phyloP scores from a whole-genome alignment of 2,113 vertebrate species.

The Sylvilagus bachmani region DNA sequence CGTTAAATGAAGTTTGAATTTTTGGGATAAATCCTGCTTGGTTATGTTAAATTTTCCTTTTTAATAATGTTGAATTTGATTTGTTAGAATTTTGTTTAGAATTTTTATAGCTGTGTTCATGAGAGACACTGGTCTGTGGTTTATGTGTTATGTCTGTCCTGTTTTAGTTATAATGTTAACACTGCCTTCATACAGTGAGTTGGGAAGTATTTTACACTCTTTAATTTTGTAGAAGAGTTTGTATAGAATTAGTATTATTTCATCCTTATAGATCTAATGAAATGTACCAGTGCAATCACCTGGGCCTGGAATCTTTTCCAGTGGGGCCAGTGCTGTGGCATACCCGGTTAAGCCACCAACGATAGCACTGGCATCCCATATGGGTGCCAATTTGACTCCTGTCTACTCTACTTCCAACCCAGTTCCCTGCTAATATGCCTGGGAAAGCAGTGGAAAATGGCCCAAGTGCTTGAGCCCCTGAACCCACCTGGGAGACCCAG shows the following conservation, averaged over 20 bases:
- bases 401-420: too few species aligned
- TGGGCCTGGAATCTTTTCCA: not conserved
- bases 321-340: too few species aligned
- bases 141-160: not conserved
- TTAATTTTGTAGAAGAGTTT: not conserved
- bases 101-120: not conserved
- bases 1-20: not conserved
- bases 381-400: too few species aligned
- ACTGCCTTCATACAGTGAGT: not conserved
- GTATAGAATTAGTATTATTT: not conserved
- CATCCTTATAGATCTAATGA: not conserved
- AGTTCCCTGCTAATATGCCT: too few species aligned
- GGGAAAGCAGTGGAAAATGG: too few species aligned
- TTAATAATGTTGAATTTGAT: not conserved
- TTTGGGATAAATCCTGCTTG: not conserved
- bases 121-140: not conserved
- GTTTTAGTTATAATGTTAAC: not conserved
- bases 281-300: not conserved
- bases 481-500: too few species aligned
- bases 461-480: too few species aligned
- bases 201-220: not conserved
- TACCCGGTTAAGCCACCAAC: too few species aligned
- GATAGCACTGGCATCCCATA: too few species aligned
- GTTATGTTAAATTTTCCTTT: not conserved
- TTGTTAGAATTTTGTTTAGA: conserved; percentile 3